Evolutionary conservation across 2,113 vertebrate genomes (phyloP).

Genomic region (Salminus brasiliensis): DNA sequence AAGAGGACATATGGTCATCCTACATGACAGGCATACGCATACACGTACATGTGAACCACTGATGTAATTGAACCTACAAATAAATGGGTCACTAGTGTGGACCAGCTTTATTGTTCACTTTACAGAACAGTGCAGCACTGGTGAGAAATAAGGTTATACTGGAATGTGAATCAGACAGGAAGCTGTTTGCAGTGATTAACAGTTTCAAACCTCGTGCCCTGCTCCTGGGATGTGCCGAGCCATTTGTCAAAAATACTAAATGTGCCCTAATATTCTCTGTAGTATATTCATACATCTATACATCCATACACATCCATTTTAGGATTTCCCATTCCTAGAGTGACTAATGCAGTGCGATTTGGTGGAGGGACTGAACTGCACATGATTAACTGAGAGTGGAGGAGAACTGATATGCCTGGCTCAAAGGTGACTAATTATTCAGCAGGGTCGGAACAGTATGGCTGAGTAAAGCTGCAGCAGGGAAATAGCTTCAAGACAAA

Average conservation of each 20-base stretch:
- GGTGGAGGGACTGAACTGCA: neutral
- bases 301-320: neutral
- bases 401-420: slow-evolving; percentile 2
- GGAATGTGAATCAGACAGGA: slow-evolving; percentile 1
- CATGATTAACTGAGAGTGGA: neutral
- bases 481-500: slow-evolving; percentile 9
- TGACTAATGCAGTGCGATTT: neutral
- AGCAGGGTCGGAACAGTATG: slow-evolving; percentile 3
- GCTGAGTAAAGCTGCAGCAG: neutral
- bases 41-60: neutral
- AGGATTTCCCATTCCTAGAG: neutral
- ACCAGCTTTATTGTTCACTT: neutral
- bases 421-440: slow-evolving; percentile 8
- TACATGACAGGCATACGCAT: too few species aligned
- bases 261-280: neutral
- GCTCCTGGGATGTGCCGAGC: slow-evolving; percentile 40
- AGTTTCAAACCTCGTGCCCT: slow-evolving; percentile 22
- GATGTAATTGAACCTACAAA: too few species aligned
- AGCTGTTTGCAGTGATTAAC: neutral
- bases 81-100: neutral
- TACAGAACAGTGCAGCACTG: too few species aligned
- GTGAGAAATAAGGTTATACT: neutral
- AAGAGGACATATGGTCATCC: too few species aligned
- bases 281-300: neutral
- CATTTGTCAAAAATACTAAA: slow-evolving; percentile 46